Evolutionary conservation across 2,113 vertebrate species (phyloP).

Genomic region (Phaethon lepturus): DNA sequence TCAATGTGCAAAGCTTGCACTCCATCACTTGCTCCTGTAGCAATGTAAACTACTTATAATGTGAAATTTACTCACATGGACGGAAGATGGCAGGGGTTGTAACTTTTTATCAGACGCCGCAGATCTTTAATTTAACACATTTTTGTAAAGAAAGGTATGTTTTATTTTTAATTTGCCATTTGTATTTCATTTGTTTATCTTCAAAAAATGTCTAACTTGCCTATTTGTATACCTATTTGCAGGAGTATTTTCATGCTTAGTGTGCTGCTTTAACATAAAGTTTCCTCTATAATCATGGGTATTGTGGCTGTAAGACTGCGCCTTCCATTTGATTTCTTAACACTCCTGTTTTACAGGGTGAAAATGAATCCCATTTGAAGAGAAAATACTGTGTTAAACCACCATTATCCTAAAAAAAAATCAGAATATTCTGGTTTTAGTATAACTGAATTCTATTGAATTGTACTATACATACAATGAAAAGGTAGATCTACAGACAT

Average conservation of each 20-base stretch:
- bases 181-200: neutral
- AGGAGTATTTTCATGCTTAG: neutral
- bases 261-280: neutral
- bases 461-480: neutral
- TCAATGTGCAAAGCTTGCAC: neutral
- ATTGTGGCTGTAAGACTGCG: neutral
- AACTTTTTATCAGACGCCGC: neutral
- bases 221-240: neutral
- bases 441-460: neutral
- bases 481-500: neutral
- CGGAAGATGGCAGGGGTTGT: neutral
- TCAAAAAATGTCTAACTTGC: neutral
- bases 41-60: neutral
- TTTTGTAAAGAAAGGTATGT: slow-evolving; percentile 58
- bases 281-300: neutral
- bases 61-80: neutral
- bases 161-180: neutral
- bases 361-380: neutral
- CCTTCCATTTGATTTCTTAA: neutral
- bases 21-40: neutral
- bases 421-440: neutral
- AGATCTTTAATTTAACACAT: neutral
- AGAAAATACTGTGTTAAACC: neutral
- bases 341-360: neutral
- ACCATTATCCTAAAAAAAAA: neutral